A percentile compares a stretch with the other conserved stretches of the same genome.
These are phyloP conservation scores for Cyphomyrus plagiostoma DNA, from an alignment of 2,113 vertebrate genomes.

Conservation along the genomic window DNA sequence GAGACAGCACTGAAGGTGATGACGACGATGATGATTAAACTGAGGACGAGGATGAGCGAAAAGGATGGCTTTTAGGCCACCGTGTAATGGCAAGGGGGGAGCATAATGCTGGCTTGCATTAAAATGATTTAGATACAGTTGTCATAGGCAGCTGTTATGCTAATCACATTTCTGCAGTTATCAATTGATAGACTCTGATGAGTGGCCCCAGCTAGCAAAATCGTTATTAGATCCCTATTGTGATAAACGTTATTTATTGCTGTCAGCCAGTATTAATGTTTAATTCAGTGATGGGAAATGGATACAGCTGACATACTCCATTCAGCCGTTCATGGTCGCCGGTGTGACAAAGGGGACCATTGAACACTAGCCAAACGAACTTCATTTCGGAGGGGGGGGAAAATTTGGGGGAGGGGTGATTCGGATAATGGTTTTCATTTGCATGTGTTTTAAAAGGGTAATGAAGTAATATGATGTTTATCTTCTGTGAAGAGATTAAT, in stretches of 20 bases:
- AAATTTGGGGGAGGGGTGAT: slow-evolving; percentile 53
- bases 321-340: slow-evolving; percentile 72
- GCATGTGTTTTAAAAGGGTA: slow-evolving; percentile 97
- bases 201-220: slow-evolving; percentile 76
- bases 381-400: slow-evolving; percentile 68
- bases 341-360: slow-evolving; percentile 72
- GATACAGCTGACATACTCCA: slow-evolving; percentile 66
- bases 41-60: slow-evolving; percentile 36
- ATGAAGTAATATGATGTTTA: slow-evolving; percentile 99
- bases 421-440: slow-evolving; percentile 87
- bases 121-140: slow-evolving; percentile 87
- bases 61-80: slow-evolving; percentile 41
- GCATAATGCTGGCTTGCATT: slow-evolving; percentile 69
- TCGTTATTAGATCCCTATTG: slow-evolving; percentile 95
- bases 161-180: slow-evolving; percentile 88
- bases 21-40: slow-evolving; percentile 44
- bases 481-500: slow-evolving; percentile 94
- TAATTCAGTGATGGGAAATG: slow-evolving; percentile 84
- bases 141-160: slow-evolving; percentile 87
- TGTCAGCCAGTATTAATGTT: slow-evolving; percentile 93
- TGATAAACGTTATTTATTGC: slow-evolving; percentile 99
- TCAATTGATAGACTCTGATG: slow-evolving; percentile 86
- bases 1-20: slow-evolving; percentile 23
- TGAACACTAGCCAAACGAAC: slow-evolving; percentile 80
- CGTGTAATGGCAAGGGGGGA: slow-evolving; percentile 60